These are phyloP conservation scores for Ridgeia piscesae DNA, from an alignment of 1,140 invertebrate genomes.

Conservation along the genomic window DNA sequence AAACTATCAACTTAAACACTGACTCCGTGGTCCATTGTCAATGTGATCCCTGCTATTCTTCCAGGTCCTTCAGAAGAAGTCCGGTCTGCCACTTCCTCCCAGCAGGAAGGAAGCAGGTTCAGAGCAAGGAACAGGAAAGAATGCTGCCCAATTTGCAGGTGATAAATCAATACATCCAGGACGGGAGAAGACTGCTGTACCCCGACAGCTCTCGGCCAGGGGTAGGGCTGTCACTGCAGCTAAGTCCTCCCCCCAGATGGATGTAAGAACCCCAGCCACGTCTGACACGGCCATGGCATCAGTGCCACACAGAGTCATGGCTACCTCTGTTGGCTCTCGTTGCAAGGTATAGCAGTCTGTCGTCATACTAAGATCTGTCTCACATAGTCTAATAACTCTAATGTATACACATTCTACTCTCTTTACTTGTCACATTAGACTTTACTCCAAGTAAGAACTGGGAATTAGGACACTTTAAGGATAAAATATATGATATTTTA, in stretches of 20 bases:
- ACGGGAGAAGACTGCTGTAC: background rate
- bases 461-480: too few species aligned
- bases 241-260: background rate
- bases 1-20: background rate
- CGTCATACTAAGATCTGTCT: too few species aligned
- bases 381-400: too few species aligned
- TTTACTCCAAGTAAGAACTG: too few species aligned
- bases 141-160: too few species aligned
- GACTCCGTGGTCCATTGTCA: background rate
- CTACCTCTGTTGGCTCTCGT: background rate
- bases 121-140: background rate
- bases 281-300: background rate
- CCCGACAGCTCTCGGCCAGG: background rate
- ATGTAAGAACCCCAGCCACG: background rate
- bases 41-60: background rate
- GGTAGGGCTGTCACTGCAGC: background rate
- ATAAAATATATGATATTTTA: too few species aligned
- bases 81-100: background rate
- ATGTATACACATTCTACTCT: too few species aligned
- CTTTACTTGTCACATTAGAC: too few species aligned
- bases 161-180: too few species aligned
- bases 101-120: background rate
- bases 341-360: background rate
- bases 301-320: background rate
- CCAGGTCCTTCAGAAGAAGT: background rate